Evolutionary conservation across 2,888 invertebrate species (phyloP), one percentile per base, ranked within the genome.

Genomic region (Marronus borbonicus): DNA sequence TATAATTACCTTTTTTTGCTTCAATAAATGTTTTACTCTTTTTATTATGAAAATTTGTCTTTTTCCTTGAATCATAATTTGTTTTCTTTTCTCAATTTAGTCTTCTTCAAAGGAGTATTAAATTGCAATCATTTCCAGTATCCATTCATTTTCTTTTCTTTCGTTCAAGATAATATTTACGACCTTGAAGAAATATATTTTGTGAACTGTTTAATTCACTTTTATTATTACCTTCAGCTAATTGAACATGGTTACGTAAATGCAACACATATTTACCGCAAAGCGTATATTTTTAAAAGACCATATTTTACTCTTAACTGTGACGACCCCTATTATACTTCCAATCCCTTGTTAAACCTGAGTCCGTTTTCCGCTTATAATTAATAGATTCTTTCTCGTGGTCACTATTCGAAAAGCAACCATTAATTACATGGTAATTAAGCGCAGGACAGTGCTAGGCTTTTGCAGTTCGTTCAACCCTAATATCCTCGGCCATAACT

Each of bases 351-450:
- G 39, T 70, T 84, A 83, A 84, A 84, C 84, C 55, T 83, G 82
- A 83, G 83, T 82, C 83, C 84, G 81, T 82, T 82, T 81, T 82
- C 83, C 84, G 81, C 82, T 82, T 81, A 81, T 83, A 85, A 85
- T 83, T 83, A 83, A 85, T 85, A 85, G 83, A 86, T 86, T 86
- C 86, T 86, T 86, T 84, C 55, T 17, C 70, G 85, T 83, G 86
- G 84, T 83, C 86, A 83, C 86, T 85, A 86, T 86, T 86, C 85
- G 84, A 83, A 85, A 84, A 84, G 85, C 66, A 39, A 83, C 86
- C 86, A 87, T 88, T 86, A 86, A 87, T 87, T 86, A 86, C 85
- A 84, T 81, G 83, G 86, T 86, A 87, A 88, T 87, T 88, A 87
- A 86, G 84, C 85, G 84, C 82, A 85, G 85, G 85, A 85, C 85